These are phyloP conservation scores for Jacana jacana DNA, from an alignment of 2,113 vertebrate genomes.

Conservation along the genomic window DNA sequence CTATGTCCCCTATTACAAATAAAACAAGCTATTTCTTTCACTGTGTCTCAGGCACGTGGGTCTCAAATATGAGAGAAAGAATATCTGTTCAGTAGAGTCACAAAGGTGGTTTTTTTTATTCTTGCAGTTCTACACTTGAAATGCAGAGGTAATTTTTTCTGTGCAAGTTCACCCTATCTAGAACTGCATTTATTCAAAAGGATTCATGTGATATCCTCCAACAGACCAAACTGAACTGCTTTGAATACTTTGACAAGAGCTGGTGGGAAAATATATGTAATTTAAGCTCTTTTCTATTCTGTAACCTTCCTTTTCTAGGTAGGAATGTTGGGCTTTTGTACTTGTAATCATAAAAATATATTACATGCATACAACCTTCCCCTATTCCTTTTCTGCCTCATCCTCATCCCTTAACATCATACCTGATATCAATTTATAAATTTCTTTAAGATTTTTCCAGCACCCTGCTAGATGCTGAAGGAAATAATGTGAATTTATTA, in stretches of 20 bases:
- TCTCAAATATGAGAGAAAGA: not conserved
- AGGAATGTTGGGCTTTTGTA: not conserved
- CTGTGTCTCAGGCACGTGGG: not conserved
- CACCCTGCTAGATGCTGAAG: not conserved
- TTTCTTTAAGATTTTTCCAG: not conserved
- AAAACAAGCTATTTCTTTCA: not conserved
- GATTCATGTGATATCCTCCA: not conserved
- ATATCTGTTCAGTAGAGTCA: not conserved
- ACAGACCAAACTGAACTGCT: not conserved
- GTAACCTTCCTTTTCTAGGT: not conserved
- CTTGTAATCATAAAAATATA: not conserved
- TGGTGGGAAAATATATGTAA: not conserved
- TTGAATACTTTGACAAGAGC: not conserved
- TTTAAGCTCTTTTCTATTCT: not conserved
- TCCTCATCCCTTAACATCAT: not conserved
- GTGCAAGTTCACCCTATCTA: not conserved
- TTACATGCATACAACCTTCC: not conserved
- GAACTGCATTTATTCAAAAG: not conserved
- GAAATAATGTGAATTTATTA: not conserved
- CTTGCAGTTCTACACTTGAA: not conserved
- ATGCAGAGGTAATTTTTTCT: not conserved
- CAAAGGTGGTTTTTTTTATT: not conserved
- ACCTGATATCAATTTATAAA: not conserved
- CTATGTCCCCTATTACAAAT: not conserved
- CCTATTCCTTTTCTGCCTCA: not conserved